Percentiles rank a stretch among this genome's conserved stretches.
Conservation (phyloP, 2,113 vertebrate genomes). For the Dicrurus megarhynchus region DNA sequence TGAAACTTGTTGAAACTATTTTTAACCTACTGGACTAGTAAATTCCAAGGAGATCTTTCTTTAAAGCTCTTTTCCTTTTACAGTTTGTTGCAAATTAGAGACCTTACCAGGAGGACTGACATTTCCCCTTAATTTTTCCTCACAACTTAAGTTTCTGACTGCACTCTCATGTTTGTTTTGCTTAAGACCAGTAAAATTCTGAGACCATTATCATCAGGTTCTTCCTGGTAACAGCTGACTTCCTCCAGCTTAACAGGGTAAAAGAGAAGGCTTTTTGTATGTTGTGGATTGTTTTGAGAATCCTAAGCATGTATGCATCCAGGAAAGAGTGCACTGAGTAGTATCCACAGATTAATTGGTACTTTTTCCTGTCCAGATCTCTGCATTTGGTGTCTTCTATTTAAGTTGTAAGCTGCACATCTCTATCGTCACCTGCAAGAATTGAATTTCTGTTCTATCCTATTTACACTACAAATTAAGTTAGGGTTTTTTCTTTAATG, state of each 20-base stretch:
- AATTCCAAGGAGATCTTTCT: background rate
- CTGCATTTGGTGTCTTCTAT: background rate
- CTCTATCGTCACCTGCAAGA: background rate
- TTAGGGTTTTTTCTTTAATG: background rate
- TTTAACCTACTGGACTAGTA: background rate
- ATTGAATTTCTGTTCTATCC: background rate
- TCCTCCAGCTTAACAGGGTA: background rate
- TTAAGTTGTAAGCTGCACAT: background rate
- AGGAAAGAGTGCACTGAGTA: background rate
- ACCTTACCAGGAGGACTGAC: background rate
- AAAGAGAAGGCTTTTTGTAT: background rate
- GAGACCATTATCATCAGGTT: background rate
- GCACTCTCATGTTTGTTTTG: background rate
- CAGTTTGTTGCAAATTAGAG: background rate
- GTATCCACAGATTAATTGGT: background rate
- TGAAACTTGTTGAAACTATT: background rate
- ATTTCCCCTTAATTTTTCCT: background rate
- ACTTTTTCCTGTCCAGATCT: background rate
- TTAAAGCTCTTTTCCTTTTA: background rate
- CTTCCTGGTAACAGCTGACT: background rate
- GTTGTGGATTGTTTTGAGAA: background rate
- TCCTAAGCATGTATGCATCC: background rate
- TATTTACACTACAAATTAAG: background rate
- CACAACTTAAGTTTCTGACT: background rate
- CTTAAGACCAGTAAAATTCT: background rate